phyloP scores from a whole-genome alignment of 2,797 vertebrate species.

The Tamandua tetradactyla region DNA sequence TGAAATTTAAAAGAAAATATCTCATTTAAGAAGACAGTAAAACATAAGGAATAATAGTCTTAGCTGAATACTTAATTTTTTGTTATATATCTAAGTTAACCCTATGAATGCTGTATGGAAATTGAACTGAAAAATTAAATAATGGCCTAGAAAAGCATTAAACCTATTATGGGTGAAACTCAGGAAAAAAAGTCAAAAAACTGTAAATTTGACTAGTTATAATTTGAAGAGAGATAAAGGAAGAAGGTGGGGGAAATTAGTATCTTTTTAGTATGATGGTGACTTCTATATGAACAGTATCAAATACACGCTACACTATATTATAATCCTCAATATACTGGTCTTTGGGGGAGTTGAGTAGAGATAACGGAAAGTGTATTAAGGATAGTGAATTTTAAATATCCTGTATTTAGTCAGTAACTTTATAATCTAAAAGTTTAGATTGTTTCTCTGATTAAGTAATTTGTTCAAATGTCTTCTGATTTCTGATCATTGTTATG shows the following conservation, averaged over 20 bases:
- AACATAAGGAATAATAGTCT: background rate
- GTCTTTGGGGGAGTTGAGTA: background rate
- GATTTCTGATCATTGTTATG: constrained; percentile 26
- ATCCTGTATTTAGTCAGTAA: background rate
- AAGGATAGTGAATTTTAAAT: constrained; percentile 36
- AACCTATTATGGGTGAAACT: constrained; percentile 31
- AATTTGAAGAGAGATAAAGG: constrained; percentile 16
- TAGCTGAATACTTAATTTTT: constrained; percentile 53
- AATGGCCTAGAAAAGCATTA: constrained; percentile 48
- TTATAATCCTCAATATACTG: background rate
- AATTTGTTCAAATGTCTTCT: constrained; percentile 29
- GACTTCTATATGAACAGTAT: constrained; percentile 40
- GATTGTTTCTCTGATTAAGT: background rate
- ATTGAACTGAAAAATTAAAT: constrained; percentile 71
- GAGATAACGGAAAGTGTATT: background rate
- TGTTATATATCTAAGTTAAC: constrained; percentile 71
- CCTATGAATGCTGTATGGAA: constrained; percentile 54
- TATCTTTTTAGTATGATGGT: constrained; percentile 45
- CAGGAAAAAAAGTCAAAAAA: background rate
- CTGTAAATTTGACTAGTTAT: constrained; percentile 28
- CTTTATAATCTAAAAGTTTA: constrained; percentile 36
- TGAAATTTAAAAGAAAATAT: constrained; percentile 44
- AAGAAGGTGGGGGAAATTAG: background rate
- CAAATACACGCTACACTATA: background rate
- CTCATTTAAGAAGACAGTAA: constrained; percentile 46